Base-by-base conservation (phyloP, 2,797 vertebrate species). In the Tachyglossus aculeatus region DNA sequence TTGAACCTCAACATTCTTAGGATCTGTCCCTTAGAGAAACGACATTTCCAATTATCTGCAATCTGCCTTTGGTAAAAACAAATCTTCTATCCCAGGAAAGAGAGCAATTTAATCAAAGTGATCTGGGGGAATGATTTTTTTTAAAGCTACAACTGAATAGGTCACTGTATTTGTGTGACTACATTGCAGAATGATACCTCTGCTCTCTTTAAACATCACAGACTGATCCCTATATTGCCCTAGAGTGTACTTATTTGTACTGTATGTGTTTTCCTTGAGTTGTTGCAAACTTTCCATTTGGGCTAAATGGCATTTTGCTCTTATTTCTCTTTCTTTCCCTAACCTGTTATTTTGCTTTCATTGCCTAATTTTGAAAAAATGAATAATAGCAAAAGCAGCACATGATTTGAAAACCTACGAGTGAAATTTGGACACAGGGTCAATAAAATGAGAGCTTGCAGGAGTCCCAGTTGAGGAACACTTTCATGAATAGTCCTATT, bases 381-480 rank as follows among this genome's bases (percentile, higher is more conserved):
- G 72, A 88, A 51, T 70, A 84, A 85, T 85, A 86, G 53, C 82
- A 83, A 91, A 85, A 81, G 78, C 69, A 80, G 78, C 62, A 89
- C 72, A 69, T 72, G 86, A 86, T 71, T 74, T 86, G 82, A 83
- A 78, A 88, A 72, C 64, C 55, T 83, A 61, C 57, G 53, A 86
- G 80, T 87, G 88, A 88, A 82, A 84, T 80, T 85, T 72, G 81
- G 78, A 89, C 39, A 27, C 8, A 82, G 81, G 73, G 83, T 87
- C 81, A 90, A 88, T 85, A 86, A 87, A 90, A 77, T 83, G 74
- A 83, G 83, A 64, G 75, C 78, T 76, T 89, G 69, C 71, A 89
- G 71, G 80, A 77, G 82, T 88, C 84, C 74, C 78, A 86, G 64
- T 82, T 74, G 80, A 81, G 69, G 67, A 81, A 83, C 65, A 72